Base-by-base conservation (phyloP, 2,797 vertebrate genomes). In the Merluccius polli region DNA sequence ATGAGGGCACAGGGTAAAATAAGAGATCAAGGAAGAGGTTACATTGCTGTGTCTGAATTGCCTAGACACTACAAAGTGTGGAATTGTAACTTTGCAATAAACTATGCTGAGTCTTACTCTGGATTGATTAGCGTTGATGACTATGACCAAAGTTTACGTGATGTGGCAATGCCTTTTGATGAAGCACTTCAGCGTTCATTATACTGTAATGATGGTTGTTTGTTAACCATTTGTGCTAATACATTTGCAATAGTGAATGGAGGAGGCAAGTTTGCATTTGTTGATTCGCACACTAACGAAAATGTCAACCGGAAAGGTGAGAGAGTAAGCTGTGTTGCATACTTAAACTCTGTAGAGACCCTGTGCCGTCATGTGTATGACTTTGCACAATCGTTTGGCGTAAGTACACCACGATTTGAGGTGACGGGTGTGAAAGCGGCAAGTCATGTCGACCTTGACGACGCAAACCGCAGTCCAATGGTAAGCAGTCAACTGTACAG, bases 1-100 rank as follows among this genome's bases (percentile, higher is more conserved):
- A 70, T 74, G 67, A 35, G 4, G 9, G 0, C 9, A 1, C 68
- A 30, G n/a, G 52, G 65, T n/a, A 35, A 72, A 27, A 72, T 79
- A 13, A 68, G 44, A 9, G 77, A 79, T 27, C 21, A 67, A 59
- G 31, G 24, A 11, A 33, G 59, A 0, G 70, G 74, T 36, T 76
- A 73, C 35, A 10, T 76, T 75, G 31, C 63, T 32, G 31, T 79
- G 6, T 11, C 33, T 29, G 78, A 79, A 73, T 31, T 79, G 16
- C 74, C 74, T 18, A 73, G 44, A 24, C 52, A 3, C 10, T 21
- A 73, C 27, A 63, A 4, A 12, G 4, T 73, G 16, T 63, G 29
- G 52, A 63, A 73, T 29, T 9, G 9, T 21, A 12, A 11, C 33
- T 63, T 63, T 73, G 35, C 27, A 35, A n/a, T 73, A 35, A 52